These are phyloP conservation scores for Psylliodes chrysocephalus DNA, from an alignment of 2,888 invertebrate species.

Conservation along the genomic window DNA sequence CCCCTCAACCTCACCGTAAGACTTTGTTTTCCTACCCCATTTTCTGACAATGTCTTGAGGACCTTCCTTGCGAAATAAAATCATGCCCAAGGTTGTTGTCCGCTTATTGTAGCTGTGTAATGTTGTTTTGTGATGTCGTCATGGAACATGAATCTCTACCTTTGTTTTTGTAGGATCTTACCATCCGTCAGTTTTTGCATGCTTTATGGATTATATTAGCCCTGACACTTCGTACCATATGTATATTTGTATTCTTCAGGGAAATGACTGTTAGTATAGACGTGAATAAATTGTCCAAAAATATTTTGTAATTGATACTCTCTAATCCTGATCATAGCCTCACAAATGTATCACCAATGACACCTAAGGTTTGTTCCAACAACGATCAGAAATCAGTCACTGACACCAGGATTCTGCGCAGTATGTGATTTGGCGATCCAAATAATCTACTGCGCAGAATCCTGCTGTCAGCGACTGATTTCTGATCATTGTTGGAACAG, in stretches of 20 bases:
- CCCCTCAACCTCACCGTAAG: conserved; percentile 18
- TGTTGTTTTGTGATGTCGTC: conserved; percentile 33
- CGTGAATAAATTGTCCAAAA: conserved; percentile 25
- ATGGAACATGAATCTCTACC: conserved; percentile 26
- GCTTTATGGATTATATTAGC: conserved; percentile 20
- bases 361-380: no score
- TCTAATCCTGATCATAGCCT: conserved; percentile 16
- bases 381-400: no score
- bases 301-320: conserved; percentile 23
- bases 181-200: conserved; percentile 5
- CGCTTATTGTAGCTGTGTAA: conserved; percentile 30
- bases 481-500: no score
- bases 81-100: conserved; percentile 37
- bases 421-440: no score
- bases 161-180: conserved; percentile 3
- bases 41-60: conserved; percentile 29
- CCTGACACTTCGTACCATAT: conserved; percentile 22
- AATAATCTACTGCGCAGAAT: no score
- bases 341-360: conserved; percentile 22
- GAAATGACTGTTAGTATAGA: conserved; percentile 7
- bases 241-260: conserved; percentile 9
- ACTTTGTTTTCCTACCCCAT: conserved; percentile 35
- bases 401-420: no score
- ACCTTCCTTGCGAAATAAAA: conserved; percentile 33
- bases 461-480: no score